These are phyloP conservation scores for Motacilla alba DNA, from an alignment of 2,113 vertebrate genomes.

Conservation along the genomic window DNA sequence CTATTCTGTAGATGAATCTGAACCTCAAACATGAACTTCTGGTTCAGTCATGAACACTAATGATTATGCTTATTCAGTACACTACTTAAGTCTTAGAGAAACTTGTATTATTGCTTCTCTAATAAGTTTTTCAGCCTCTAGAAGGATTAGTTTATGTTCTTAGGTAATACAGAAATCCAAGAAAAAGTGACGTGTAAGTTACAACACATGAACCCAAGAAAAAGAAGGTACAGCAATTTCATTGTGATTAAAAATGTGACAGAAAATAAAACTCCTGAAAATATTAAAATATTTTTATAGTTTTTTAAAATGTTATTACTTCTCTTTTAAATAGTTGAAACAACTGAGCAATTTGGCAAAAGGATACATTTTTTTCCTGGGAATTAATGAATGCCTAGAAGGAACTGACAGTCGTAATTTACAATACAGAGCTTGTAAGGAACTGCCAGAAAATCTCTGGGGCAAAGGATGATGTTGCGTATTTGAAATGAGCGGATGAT, in stretches of 20 bases:
- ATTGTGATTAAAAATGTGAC: background rate
- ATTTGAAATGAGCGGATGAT: background rate
- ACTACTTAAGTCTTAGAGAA: conserved; percentile 31
- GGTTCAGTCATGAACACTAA: conserved; percentile 52
- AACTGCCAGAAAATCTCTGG: conserved; percentile 24
- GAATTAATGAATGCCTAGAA: conserved; percentile 4
- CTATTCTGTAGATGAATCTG: conserved; percentile 37
- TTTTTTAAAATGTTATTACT: background rate
- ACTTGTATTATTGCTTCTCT: conserved; percentile 39
- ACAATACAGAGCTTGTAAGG: background rate
- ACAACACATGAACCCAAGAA: background rate
- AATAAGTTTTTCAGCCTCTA: conserved; percentile 45
- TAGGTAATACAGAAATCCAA: conserved; percentile 30
- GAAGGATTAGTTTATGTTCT: conserved; percentile 49
- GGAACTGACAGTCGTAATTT: background rate
- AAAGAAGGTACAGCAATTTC: background rate
- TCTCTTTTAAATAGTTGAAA: background rate
- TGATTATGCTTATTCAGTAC: conserved; percentile 47
- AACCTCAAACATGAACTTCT: conserved; percentile 49
- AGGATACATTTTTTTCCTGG: background rate
- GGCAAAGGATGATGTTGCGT: background rate
- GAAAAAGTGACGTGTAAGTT: background rate
- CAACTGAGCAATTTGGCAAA: background rate
- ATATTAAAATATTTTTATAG: background rate
- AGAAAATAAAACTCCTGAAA: background rate